Conservation (phyloP, 1,140 invertebrate genomes). For the Polypedilum pembai region DNA sequence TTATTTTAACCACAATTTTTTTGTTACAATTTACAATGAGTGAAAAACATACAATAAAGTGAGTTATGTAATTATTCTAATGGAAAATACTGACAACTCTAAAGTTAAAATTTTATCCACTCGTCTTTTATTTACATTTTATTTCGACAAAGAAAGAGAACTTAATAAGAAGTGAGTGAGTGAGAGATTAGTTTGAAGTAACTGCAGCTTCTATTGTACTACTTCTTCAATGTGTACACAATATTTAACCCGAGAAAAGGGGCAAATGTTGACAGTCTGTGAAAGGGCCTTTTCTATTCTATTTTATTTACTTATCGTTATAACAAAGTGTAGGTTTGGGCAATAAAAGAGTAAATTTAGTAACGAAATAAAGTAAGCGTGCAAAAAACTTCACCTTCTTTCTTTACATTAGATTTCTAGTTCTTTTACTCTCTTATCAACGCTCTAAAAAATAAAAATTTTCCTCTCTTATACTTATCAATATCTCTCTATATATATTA, state of each 20-base stretch:
- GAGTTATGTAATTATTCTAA: neutral
- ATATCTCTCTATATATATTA: no score
- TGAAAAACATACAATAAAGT: neutral
- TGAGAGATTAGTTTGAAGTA: neutral
- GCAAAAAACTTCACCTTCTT: no score
- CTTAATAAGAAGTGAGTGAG: neutral
- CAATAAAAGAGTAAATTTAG: no score
- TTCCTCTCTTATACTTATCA: no score
- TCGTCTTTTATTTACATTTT: neutral
- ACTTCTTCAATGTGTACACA: no score
- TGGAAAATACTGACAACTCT: neutral
- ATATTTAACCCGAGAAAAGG: neutral
- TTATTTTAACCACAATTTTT: no score
- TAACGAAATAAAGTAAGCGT: no score
- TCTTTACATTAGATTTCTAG: no score
- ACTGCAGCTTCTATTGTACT: no score
- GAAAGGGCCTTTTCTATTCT: neutral
- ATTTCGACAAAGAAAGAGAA: neutral
- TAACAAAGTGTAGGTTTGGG: neutral
- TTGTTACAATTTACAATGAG: no score
- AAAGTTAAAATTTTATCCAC: neutral
- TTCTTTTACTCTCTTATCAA: no score
- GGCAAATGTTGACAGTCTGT: neutral
- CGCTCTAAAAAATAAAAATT: no score
- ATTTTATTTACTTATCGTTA: slow-evolving; percentile 16